Evolutionary conservation across 2,888 invertebrate species (phyloP), one percentile per base, ranked within the genome.

Genomic region (Strigamia crassipes): DNA sequence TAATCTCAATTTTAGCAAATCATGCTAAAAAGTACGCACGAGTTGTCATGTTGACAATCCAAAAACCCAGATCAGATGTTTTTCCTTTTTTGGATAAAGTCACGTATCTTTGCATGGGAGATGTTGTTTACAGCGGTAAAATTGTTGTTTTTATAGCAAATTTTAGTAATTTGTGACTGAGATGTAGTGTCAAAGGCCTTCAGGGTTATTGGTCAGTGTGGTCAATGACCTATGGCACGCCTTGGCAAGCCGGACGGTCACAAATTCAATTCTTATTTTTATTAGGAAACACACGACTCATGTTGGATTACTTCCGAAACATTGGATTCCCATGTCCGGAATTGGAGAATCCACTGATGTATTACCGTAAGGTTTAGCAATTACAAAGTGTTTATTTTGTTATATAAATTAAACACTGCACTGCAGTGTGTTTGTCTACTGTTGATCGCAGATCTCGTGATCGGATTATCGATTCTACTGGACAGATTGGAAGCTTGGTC

Each of bases 261-360:
- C n/a, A n/a, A n/a, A n/a, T 38, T 38, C 10, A 80, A 51, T 46
- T 31, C 12, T 8, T 51, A 18, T 10, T 9, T 6, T 6, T 6
- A 9, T 23, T 94, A 0, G 97, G 97, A 0, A 94, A 95, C 12
- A 97, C 97, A 0, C 91, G 96, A 81, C 93, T 96, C 85, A 94
- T 99, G 91, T 90, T 98, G 83, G 95, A 96, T 86, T 98, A 99
- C 88, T 99, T 98, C 88, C 94, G 95, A 82, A 93, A 93, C 84
- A 96, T 98, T 84, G 98, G 98, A 1, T 97, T 97, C 87, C 97
- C 97, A 0, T 99, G 98, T 88, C 98, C 98, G 0, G 95, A 96
- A 87, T 89, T 97, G 79, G 98, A 98, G 87, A 99, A 99, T 88
- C 98, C 98, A 0, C 90, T 98, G n/a, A 97, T 97, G 94, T 98